phyloP scores from a whole-genome alignment of 2,888 invertebrate genomes.

The Chesias legatella region DNA sequence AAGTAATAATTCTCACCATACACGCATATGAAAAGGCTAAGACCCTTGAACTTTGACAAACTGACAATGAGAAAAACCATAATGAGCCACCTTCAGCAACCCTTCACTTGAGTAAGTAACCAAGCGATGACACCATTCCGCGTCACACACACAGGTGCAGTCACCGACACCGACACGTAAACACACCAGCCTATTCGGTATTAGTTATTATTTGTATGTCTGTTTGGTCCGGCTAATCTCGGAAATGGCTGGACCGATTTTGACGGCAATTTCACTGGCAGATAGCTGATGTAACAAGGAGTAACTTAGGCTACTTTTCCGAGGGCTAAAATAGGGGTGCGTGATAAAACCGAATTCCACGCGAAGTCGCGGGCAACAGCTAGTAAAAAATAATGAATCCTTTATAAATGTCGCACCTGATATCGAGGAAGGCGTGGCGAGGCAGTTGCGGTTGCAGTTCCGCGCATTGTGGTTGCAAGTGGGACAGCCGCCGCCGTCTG shows the following conservation, averaged over 20 bases:
- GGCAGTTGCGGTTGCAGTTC: constrained; percentile 44
- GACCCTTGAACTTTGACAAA: constrained; percentile 57
- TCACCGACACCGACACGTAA: constrained; percentile 12
- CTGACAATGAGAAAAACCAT: constrained; percentile 61
- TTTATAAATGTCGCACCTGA: constrained; percentile 25
- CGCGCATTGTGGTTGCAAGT: constrained; percentile 60
- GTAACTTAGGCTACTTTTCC: no score
- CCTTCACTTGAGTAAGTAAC: constrained; percentile 58
- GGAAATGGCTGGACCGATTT: no score
- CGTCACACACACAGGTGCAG: constrained; percentile 4
- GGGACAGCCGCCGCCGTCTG: no score
- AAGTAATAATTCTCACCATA: constrained; percentile 16
- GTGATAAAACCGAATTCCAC: no score
- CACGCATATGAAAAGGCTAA: constrained; percentile 31
- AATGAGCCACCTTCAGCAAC: constrained; percentile 54
- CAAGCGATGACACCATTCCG: constrained; percentile 53
- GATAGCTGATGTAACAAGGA: no score
- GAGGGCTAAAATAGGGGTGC: no score
- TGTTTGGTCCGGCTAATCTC: no score
- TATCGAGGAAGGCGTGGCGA: constrained; percentile 51
- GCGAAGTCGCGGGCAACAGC: no score
- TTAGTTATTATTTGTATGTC: no score
- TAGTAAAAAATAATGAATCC: not conserved
- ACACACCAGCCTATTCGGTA: not conserved
- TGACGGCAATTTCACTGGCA: no score